These are phyloP conservation scores for Ceraclea dissimilis DNA, from an alignment of 2,888 invertebrate species.

Conservation along the genomic window DNA sequence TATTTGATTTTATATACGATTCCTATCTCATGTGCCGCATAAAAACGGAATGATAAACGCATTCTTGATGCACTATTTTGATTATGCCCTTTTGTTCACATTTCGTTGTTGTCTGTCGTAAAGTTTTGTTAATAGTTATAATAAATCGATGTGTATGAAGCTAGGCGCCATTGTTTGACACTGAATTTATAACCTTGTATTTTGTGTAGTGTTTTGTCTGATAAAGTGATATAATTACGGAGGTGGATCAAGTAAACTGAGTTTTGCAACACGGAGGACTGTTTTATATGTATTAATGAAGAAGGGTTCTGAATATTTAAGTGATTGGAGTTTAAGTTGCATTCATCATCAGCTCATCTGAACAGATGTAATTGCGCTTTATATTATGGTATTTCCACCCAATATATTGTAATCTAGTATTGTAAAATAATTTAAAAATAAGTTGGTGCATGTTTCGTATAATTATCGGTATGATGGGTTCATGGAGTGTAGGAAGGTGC, in stretches of 20 bases:
- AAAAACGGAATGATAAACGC: too few species aligned
- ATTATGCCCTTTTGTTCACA: too few species aligned
- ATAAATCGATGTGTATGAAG: conserved; percentile 23
- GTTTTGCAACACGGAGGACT: too few species aligned
- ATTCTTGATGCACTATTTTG: too few species aligned
- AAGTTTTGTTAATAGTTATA: too few species aligned
- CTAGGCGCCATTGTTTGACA: conserved; percentile 50
- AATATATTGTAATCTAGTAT: too few species aligned
- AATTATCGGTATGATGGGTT: too few species aligned
- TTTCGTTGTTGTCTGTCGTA: too few species aligned
- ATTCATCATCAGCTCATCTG: conserved; percentile 18
- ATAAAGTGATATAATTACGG: conserved; percentile 3
- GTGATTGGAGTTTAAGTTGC: conserved; percentile 13
- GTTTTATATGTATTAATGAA: conserved; percentile 12
- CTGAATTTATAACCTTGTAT: conserved; percentile 28
- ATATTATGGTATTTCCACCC: background rate
- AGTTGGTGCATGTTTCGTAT: too few species aligned
- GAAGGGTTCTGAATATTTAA: conserved; percentile 15
- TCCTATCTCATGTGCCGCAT: conserved; percentile 34
- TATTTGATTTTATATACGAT: conserved; percentile 44
- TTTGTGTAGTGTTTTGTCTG: conserved; percentile 8
- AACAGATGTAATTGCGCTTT: conserved; percentile 21
- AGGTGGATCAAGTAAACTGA: too few species aligned
- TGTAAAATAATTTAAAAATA: too few species aligned
- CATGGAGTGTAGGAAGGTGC: too few species aligned